Evolutionary conservation across 2,888 invertebrate genomes (phyloP).

Genomic region (Hirtodrosophila duncani): DNA sequence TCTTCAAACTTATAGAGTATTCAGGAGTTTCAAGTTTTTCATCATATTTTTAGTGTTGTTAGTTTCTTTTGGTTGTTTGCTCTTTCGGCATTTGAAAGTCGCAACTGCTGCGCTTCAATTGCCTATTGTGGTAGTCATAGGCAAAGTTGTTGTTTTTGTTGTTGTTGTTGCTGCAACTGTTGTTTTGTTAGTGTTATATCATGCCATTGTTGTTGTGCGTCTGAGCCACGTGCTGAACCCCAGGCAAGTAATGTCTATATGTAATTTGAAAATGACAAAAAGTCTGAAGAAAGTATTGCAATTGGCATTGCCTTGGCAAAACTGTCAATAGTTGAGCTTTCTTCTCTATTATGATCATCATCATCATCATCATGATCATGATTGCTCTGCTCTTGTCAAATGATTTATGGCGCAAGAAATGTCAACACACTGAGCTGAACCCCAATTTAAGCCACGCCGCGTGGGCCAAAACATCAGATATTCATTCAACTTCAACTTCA

Average conservation of each 20-base stretch:
- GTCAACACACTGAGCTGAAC: constrained; percentile 37
- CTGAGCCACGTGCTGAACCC: no score
- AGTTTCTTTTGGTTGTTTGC: no score
- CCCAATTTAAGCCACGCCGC: constrained; percentile 8
- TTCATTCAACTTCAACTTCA: not conserved
- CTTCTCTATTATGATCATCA: constrained; percentile 15
- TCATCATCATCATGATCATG: constrained; percentile 25
- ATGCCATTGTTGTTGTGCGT: constrained; percentile 5
- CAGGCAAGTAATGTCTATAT: no score
- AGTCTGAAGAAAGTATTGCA: constrained; percentile 28
- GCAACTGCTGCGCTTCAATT: constrained; percentile 28
- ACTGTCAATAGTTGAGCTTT: constrained; percentile 23
- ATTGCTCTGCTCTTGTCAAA: constrained; percentile 31
- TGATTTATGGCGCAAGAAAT: constrained; percentile 41
- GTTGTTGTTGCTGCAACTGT: no score
- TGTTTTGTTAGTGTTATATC: no score
- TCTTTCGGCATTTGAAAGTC: constrained; percentile 19
- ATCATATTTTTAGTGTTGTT: no score
- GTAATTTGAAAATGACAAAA: no score
- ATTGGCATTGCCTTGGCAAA: constrained; percentile 24
- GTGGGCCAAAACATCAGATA: constrained; percentile 2
- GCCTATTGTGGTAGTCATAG: no score
- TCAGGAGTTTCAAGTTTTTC: no score
- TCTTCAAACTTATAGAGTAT: no score
- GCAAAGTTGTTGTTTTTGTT: no score